These are phyloP conservation scores for Hypsopygia costalis DNA, from an alignment of 2,888 invertebrate species.

Conservation along the genomic window DNA sequence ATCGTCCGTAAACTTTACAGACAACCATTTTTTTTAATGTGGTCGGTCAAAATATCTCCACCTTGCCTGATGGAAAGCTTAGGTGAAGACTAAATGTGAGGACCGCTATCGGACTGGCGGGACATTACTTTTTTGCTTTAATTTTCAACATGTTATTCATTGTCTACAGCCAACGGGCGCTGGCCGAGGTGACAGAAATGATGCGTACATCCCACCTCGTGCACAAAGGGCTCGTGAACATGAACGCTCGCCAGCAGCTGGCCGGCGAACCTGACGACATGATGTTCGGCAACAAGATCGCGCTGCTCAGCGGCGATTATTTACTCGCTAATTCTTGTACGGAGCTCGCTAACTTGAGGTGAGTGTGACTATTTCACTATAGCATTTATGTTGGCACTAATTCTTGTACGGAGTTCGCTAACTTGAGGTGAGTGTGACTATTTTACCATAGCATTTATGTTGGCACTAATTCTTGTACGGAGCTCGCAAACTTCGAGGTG, in stretches of 20 bases:
- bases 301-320: conserved; percentile 95
- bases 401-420: conserved; percentile 92
- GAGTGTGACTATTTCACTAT: too few relatives aligned
- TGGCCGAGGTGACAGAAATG: conserved; percentile 98
- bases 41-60: too few relatives aligned
- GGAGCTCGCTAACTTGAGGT: conserved; percentile 89
- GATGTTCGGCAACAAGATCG: conserved; percentile 97
- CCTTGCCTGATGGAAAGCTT: too few relatives aligned
- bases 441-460: too few relatives aligned
- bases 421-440: conserved; percentile 82
- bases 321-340: conserved; percentile 93
- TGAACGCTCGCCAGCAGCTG: conserved; percentile 83
- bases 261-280: conserved; percentile 85
- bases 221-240: conserved; percentile 93
- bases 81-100: too few relatives aligned
- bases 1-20: too few relatives aligned
- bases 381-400: too few relatives aligned
- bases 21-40: too few relatives aligned
- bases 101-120: too few relatives aligned
- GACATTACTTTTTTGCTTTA: too few relatives aligned
- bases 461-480: conserved; percentile 92
- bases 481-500: conserved; percentile 88
- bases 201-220: conserved; percentile 95
- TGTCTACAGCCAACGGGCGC: conserved; percentile 85
- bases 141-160: too few relatives aligned